Conservation (phyloP, 2,113 vertebrate species). For the Ptychochromis oligacanthus region DNA sequence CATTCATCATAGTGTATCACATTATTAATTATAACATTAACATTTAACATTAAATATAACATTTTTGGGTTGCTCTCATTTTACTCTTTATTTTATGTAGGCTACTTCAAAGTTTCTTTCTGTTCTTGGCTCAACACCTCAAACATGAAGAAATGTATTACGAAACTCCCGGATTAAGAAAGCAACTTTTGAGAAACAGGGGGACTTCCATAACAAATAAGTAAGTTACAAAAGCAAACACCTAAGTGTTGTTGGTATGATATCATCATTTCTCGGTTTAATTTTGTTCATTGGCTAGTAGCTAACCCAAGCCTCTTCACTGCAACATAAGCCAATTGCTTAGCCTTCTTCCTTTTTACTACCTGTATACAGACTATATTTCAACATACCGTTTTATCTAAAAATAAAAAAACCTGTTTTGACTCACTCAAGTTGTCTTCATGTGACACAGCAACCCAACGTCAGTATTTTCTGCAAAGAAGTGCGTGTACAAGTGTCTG, state of each 20-base stretch:
- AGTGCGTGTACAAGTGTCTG: background rate
- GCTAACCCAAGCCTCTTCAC: background rate
- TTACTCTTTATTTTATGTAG: background rate
- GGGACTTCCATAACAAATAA: background rate
- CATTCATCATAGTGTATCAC: background rate
- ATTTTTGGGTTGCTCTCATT: background rate
- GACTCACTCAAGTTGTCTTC: background rate
- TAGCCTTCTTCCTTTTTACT: background rate
- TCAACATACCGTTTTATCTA: background rate
- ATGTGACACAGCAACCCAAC: slow-evolving; percentile 1
- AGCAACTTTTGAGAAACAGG: background rate
- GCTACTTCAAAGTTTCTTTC: background rate
- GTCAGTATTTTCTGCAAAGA: background rate
- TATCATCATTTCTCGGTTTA: background rate
- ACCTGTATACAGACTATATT: background rate
- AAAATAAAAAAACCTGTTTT: background rate
- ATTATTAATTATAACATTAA: background rate
- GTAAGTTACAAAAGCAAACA: background rate
- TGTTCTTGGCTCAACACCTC: background rate
- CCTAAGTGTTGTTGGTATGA: background rate
- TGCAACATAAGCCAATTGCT: background rate
- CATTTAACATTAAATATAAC: background rate
- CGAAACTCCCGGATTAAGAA: background rate
- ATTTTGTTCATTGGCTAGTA: background rate
- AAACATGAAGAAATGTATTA: background rate